Base-by-base conservation (phyloP, 2,888 invertebrate species). In the Rhabditoides inermis region DNA sequence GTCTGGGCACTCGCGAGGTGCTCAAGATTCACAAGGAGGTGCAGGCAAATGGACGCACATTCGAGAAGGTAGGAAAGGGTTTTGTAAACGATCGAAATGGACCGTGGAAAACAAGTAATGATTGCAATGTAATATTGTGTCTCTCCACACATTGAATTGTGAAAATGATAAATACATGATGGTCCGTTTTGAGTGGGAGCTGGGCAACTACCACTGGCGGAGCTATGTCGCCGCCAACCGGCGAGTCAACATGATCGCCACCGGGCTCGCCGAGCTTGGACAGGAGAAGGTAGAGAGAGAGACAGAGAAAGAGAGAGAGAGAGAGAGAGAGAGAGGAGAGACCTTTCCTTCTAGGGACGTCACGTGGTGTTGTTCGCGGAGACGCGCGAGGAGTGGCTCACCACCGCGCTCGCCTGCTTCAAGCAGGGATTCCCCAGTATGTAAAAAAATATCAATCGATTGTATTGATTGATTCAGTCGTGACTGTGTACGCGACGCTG, bases 341-440 rank as follows among this genome's bases (percentile, higher is more conserved):
- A 10, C n/a, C n/a, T n/a, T n/a, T n/a, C n/a, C n/a, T n/a, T n/a
- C n/a, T n/a, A n/a, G n/a, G n/a, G n/a, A n/a, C n/a, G n/a, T n/a
- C 65, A 67, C n/a, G 83, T 95, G 65, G 90, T 88, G 51, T 85
- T 98, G 75, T 95, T 92, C 81, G 91, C 94, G 0, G 98, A 98
- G 81, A 98, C 95, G 0, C 83, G 94, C 67, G 88, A 88, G 45
- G 95, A 98, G 80, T 98, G 98, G 98, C 87, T 95, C 85, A 82
- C 94, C 46, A 87, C 90, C 0, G 91, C 92, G 1, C 88, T 94
- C 76, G 92, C 90, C 49, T 88, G 91, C 79, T 91, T 98, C 81
- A 89, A 88, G 77, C 88, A 88, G 79, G 90, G 87, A 78, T 86
- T 90, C 76, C 86, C 89, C 46, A 83, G 86, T 86, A 67, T 73